Conservation (phyloP, 2,797 vertebrate genomes). For the Microctenopoma lineatum region DNA sequence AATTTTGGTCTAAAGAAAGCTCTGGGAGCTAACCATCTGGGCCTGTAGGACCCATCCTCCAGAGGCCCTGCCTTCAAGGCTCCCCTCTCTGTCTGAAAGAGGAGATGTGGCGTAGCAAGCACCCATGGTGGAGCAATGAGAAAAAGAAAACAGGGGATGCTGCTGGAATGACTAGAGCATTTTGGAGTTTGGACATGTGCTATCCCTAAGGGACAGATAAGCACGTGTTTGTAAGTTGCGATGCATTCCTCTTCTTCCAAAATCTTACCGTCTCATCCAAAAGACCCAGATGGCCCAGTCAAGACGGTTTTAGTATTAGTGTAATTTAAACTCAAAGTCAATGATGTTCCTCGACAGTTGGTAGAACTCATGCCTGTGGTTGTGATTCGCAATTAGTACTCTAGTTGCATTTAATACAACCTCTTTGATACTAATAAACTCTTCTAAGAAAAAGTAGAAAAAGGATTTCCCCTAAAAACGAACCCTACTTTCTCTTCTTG, state of each 20-base stretch:
- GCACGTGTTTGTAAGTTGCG: conserved; percentile 71
- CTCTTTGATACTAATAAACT: background rate
- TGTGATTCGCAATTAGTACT: conserved; percentile 18
- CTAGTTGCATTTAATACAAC: background rate
- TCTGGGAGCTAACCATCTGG: conserved; percentile 57
- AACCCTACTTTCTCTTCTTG: background rate
- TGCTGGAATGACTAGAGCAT: conserved; percentile 66
- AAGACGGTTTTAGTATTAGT: conserved; percentile 38
- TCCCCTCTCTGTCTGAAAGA: conserved; percentile 63
- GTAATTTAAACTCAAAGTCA: conserved; percentile 20
- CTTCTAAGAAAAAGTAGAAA: too few species aligned
- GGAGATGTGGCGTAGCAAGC: conserved; percentile 70
- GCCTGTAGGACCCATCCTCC: conserved; percentile 56
- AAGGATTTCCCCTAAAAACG: background rate
- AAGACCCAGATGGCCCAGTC: conserved; percentile 53
- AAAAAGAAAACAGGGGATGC: conserved; percentile 62
- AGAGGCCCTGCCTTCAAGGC: conserved; percentile 56
- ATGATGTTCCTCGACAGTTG: conserved; percentile 46
- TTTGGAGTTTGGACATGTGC: conserved; percentile 75
- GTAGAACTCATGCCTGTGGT: conserved; percentile 1
- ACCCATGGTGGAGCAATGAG: conserved; percentile 56
- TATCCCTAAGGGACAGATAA: conserved; percentile 62
- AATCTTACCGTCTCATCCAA: conserved; percentile 49
- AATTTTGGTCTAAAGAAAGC: conserved; percentile 38
- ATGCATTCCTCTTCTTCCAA: conserved; percentile 35